These are phyloP conservation scores for Dolichoris vasculosae DNA, from an alignment of 1,140 invertebrate genomes.

Conservation along the genomic window DNA sequence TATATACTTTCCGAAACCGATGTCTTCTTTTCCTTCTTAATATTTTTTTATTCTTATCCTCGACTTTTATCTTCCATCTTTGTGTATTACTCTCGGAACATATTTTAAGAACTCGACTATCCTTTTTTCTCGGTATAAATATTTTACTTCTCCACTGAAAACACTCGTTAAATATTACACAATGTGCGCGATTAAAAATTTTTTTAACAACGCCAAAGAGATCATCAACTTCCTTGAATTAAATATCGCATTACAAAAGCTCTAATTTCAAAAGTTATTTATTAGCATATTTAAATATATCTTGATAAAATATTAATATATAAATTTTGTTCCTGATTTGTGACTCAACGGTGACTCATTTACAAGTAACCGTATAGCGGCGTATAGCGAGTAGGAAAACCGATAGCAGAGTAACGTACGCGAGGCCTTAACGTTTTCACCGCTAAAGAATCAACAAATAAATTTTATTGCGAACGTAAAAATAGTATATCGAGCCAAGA, in stretches of 20 bases:
- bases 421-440: background rate
- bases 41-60: no score
- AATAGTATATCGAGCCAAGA: background rate
- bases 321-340: background rate
- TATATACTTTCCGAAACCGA: background rate
- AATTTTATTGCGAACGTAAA: slow-evolving; percentile 22
- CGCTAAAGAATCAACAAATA: slow-evolving; percentile 11
- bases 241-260: no score
- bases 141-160: no score
- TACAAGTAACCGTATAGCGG: background rate
- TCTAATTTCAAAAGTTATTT: background rate
- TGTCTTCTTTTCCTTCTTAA: background rate
- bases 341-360: background rate
- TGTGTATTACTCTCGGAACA: no score
- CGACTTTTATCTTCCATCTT: no score
- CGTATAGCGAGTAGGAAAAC: background rate
- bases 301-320: background rate
- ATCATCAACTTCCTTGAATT: no score
- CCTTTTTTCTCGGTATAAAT: no score
- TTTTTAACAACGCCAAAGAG: no score
- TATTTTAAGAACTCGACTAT: no score
- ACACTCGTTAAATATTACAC: no score
- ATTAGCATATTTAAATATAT: background rate
- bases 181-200: no score
- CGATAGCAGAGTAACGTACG: background rate